Base-by-base conservation (phyloP, 1,140 invertebrate genomes). In the Ridgeia piscesae region DNA sequence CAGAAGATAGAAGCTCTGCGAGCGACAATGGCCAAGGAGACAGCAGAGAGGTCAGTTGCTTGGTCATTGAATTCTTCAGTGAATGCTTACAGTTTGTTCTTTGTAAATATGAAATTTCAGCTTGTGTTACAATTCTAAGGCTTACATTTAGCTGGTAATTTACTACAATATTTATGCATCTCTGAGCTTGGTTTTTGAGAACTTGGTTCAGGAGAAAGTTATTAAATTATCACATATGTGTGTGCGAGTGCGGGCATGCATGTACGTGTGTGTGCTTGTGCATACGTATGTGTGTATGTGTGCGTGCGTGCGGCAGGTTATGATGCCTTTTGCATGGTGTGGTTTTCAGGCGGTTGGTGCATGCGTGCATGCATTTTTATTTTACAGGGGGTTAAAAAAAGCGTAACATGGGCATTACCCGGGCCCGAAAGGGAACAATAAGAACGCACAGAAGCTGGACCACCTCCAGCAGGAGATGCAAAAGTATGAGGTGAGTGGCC, bases 361-460 rank as follows among this genome's bases (percentile, higher is more conserved):
- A n/a, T n/a, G n/a, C n/a, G n/a, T n/a, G n/a, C n/a, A n/a, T n/a
- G n/a, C n/a, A n/a, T n/a, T n/a, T n/a, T n/a, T n/a, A n/a, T n/a
- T n/a, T n/a, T n/a, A n/a, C n/a, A n/a, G n/a, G n/a, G n/a, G n/a
- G n/a, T n/a, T n/a, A n/a, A n/a, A n/a, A n/a, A n/a, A n/a, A n/a
- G n/a, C n/a, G n/a, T n/a, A n/a, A n/a, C n/a, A n/a, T n/a, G n/a
- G n/a, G n/a, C n/a, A n/a, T n/a, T n/a, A n/a, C n/a, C n/a, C n/a
- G n/a, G n/a, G n/a, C n/a, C n/a, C n/a, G n/a, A n/a, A n/a, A n/a
- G n/a, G n/a, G n/a, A n/a, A n/a, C n/a, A n/a, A n/a, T n/a, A 98
- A 99, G 96, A 99, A 98, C 95, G 98, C 98, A 93, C 97, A 98
- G 95, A 98, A 98, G 95, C 96, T 99, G 94, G 98, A 99, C 94